These are phyloP conservation scores for Sphenopsis melanotis DNA, from an alignment of 2,797 vertebrate species.

Conservation along the genomic window DNA sequence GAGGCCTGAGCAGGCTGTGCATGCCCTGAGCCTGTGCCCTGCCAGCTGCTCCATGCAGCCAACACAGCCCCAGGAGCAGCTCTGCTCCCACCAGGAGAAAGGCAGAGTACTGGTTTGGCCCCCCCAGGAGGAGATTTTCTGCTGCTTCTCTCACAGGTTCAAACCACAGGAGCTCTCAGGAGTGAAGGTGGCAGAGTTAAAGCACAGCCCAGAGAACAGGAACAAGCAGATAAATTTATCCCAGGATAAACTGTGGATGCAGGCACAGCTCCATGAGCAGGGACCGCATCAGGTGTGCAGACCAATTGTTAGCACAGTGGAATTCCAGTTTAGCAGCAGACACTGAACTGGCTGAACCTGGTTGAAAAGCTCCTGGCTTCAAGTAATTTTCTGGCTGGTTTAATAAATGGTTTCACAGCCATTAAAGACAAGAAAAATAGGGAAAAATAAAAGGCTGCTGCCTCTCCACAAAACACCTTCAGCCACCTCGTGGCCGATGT, in stretches of 20 bases:
- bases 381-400: not conserved
- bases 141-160: not conserved
- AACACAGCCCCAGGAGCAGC: not conserved
- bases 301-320: not conserved
- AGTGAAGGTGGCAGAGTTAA: not conserved
- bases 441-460: not conserved
- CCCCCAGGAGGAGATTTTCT: not conserved
- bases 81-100: not conserved
- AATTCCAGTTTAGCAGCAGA: not conserved
- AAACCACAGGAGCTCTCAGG: not conserved
- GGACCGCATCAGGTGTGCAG: not conserved
- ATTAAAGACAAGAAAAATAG: not conserved
- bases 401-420: not conserved
- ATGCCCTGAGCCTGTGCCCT: not conserved
- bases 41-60: not conserved
- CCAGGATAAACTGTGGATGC: not conserved
- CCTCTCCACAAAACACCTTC: not conserved
- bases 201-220: not conserved
- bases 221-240: not conserved
- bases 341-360: not conserved
- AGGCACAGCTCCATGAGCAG: not conserved
- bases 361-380: not conserved
- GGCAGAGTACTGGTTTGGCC: not conserved
- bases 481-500: not conserved
- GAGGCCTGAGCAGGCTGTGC: not conserved